These are phyloP conservation scores for Chouioia cunea DNA, from an alignment of 2,888 invertebrate species.

Conservation along the genomic window DNA sequence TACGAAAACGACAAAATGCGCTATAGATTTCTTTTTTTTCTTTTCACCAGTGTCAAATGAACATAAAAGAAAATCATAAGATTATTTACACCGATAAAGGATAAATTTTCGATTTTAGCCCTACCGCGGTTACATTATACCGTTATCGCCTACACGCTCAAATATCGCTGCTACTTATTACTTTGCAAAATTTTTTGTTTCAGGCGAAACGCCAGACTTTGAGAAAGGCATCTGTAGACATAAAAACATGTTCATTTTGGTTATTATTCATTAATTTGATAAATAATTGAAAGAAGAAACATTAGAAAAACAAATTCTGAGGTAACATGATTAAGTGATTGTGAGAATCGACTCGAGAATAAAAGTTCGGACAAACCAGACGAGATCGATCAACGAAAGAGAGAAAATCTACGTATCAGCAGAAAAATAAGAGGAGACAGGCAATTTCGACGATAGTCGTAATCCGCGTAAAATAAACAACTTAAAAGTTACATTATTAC, in stretches of 20 bases:
- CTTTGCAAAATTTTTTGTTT: slow-evolving; percentile 47
- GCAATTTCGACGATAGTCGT: neutral
- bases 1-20: slow-evolving; percentile 4
- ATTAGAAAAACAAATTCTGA: slow-evolving; percentile 7
- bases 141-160: slow-evolving; percentile 37
- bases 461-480: neutral
- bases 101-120: slow-evolving; percentile 31
- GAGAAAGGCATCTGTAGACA: slow-evolving; percentile 49
- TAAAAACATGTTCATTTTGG: slow-evolving; percentile 44
- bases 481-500: too few relatives aligned
- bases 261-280: slow-evolving; percentile 27
- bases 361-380: too few relatives aligned
- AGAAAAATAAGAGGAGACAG: slow-evolving; percentile 32
- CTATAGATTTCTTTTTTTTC: slow-evolving; percentile 14
- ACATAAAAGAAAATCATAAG: slow-evolving; percentile 15
- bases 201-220: slow-evolving; percentile 46
- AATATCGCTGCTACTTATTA: slow-evolving; percentile 45
- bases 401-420: too few relatives aligned
- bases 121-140: slow-evolving; percentile 37
- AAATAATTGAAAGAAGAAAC: slow-evolving; percentile 14
- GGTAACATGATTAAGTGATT: slow-evolving; percentile 15
- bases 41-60: slow-evolving; percentile 18
- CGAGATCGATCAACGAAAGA: slow-evolving; percentile 15
- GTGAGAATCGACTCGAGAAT: slow-evolving; percentile 22
- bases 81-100: slow-evolving; percentile 25